Conservation (phyloP, 2,113 vertebrate species). For the Oceanodroma tethys region DNA sequence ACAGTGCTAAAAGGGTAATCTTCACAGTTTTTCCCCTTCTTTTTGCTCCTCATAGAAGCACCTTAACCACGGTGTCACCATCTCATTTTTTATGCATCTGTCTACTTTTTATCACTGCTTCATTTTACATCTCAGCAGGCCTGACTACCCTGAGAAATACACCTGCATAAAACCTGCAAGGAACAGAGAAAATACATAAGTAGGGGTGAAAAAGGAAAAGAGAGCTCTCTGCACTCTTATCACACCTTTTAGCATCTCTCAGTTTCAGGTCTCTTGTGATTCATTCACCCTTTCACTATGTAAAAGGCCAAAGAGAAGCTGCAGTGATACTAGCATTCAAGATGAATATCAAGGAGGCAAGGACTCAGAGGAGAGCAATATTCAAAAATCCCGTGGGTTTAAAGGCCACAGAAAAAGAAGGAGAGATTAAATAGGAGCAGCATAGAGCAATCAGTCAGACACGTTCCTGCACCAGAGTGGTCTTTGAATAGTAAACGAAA, state of each 20-base stretch:
- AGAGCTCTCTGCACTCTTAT: background rate
- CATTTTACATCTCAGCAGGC: slow-evolving; percentile 11
- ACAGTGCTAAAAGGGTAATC: background rate
- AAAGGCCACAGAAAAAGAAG: background rate
- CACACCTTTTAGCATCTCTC: slow-evolving; percentile 10
- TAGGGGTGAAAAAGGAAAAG: background rate
- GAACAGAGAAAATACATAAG: background rate
- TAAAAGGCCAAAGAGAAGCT: slow-evolving; percentile 21
- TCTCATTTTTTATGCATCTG: slow-evolving; percentile 4
- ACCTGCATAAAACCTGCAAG: background rate
- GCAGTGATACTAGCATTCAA: background rate
- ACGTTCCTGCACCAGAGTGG: background rate
- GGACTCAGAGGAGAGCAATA: background rate
- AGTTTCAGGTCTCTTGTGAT: background rate
- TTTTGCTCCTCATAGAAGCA: background rate
- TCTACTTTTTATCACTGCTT: background rate
- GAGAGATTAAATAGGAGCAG: background rate
- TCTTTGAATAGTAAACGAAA: background rate
- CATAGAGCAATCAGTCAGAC: background rate
- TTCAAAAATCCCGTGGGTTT: background rate
- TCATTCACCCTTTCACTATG: slow-evolving; percentile 2
- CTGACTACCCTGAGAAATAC: background rate
- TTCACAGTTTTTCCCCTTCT: background rate
- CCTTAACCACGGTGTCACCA: background rate
- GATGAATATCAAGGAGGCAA: slow-evolving; percentile 4